Conservation (phyloP, 2,888 invertebrate species). For the Phlogophora meticulosa region DNA sequence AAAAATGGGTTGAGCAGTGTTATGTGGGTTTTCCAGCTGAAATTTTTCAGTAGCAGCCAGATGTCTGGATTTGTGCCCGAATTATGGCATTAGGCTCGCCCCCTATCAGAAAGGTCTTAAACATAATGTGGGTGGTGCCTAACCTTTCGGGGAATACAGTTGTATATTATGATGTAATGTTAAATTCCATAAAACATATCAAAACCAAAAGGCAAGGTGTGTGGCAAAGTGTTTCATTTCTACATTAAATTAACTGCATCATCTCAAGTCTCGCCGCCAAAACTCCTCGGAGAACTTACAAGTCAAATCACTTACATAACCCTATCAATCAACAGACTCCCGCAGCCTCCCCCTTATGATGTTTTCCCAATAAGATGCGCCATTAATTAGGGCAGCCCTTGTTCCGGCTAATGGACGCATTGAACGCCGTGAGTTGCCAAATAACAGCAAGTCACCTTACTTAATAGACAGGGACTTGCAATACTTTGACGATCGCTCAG, state of each 20-base stretch:
- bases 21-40: no score
- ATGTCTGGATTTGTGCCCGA: no score
- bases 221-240: neutral
- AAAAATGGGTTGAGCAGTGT: no score
- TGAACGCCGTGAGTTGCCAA: conserved; percentile 61
- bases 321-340: conserved; percentile 35
- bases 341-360: conserved; percentile 23
- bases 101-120: no score
- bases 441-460: conserved; percentile 68
- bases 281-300: neutral
- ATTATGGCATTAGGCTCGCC: no score
- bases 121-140: no score
- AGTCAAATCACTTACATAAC: conserved; percentile 18
- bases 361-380: conserved; percentile 52
- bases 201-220: no score
- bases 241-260: neutral
- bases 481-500: conserved; percentile 54
- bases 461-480: conserved; percentile 66
- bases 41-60: no score
- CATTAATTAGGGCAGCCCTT: conserved; percentile 73
- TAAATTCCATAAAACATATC: no score
- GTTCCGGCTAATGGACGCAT: conserved; percentile 77
- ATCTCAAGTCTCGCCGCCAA: neutral
- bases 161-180: no score
- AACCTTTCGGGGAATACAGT: no score